Evolutionary conservation across 1,140 invertebrate genomes (phyloP), one percentile per base, ranked within the genome.

Genomic region (Ylistrum balloti): DNA sequence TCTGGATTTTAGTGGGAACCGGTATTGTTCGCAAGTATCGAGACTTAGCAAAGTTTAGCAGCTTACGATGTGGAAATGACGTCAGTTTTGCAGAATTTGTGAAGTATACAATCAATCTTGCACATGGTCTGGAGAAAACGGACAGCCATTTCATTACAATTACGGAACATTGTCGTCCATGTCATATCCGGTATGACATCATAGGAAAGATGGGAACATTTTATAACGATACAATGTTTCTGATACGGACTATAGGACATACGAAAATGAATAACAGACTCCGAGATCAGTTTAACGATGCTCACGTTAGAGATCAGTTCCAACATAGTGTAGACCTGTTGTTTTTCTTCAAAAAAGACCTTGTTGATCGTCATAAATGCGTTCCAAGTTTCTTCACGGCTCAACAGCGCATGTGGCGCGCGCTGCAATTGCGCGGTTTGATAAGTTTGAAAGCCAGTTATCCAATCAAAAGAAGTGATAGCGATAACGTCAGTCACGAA

Each of bases 21-120:
- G 22, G 56, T 28, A 74, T 28, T 28, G 28, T 74, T 28, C 56
- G 56, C n/a, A 74, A 74, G n/a, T 74, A 28, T n/a, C 56, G 56
- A 74, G 11, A 74, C 2, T n/a, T 74, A 28, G 22, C 56, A n/a
- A 28, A 74, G 17, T 74, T 74, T 28, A 74, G 56, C 9, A 93
- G 92, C 32, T 88, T 93, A 35, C 28, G 90, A 17, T 95, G 95
- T 90, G 95, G 95, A 2, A 92, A 95, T 91, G 94, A 95, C 90
- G 93, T 95, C 28, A 95, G 94, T 28, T 95, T 95, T 91, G 48
- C 90, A 34, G 95, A 95, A 85, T 95, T 95, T 89, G 92, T 94
- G 17, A 90, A 92, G 45, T 95, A 95, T 88, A 93, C 95, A 33
- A 92, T 95, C 22, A 89, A 93, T 87, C 92, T 93, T 0, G 92